Evolutionary conservation across 1,140 invertebrate species (phyloP).

Genomic region (Drosophila nigromelanica): DNA sequence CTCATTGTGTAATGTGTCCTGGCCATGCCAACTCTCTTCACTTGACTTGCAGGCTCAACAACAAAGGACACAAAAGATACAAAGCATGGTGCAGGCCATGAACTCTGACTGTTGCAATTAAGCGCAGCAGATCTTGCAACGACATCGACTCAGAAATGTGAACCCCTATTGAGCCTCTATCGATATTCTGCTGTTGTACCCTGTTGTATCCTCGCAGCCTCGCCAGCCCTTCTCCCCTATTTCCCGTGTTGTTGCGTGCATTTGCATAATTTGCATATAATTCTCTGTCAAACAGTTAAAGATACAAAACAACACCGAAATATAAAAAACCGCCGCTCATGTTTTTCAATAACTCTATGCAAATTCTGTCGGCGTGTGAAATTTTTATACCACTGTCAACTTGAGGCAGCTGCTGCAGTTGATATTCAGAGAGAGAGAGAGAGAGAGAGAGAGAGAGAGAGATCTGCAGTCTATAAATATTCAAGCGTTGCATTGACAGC

Average conservation of each 20-base stretch:
- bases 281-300: conserved; percentile 66
- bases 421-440: neutral
- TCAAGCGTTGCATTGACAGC: conserved; percentile 63
- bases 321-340: conserved; percentile 29
- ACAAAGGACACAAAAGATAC: conserved; percentile 22
- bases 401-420: conserved; percentile 56
- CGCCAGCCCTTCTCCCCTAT: neutral
- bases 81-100: conserved; percentile 31
- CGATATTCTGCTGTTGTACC: conserved; percentile 17
- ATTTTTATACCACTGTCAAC: conserved; percentile 27
- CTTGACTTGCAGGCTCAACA: conserved; percentile 39
- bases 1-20: conserved; percentile 13
- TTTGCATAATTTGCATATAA: conserved; percentile 78
- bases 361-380: conserved; percentile 67
- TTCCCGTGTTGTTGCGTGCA: conserved; percentile 32
- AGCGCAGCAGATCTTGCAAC: conserved; percentile 31
- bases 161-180: conserved; percentile 42
- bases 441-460: neutral
- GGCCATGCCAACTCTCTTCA: conserved; percentile 24
- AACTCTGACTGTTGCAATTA: conserved; percentile 58
- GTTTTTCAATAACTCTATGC: conserved; percentile 48
- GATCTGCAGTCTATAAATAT: conserved; percentile 68
- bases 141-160: conserved; percentile 21
- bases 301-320: conserved; percentile 44
- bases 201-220: conserved; percentile 8